Conservation (phyloP, 2,888 invertebrate species). For the Nipponacmea schrenckii region DNA sequence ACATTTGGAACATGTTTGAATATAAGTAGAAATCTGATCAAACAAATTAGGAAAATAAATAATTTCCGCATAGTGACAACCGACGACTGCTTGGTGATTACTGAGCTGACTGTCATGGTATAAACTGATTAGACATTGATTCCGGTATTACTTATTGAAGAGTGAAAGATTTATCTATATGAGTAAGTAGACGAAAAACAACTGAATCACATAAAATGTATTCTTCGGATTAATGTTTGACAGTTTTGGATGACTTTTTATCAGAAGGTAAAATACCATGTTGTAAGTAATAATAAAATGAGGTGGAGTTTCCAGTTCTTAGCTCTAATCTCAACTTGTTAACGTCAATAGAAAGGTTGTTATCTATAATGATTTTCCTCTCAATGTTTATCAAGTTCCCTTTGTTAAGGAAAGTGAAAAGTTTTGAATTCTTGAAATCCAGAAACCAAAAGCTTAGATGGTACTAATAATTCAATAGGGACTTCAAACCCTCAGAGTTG, state of each 20-base stretch:
- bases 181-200: not conserved
- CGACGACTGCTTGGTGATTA: not conserved
- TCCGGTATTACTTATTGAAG: not conserved
- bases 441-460: not conserved
- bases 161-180: not conserved
- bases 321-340: not conserved
- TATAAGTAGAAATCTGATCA: not conserved
- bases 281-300: not conserved
- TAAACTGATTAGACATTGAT: not conserved
- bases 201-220: not conserved
- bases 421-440: not conserved
- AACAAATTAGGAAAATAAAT: not conserved
- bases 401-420: not conserved
- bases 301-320: not conserved
- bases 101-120: not conserved
- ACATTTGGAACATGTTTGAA: constrained; percentile 1
- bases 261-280: not conserved
- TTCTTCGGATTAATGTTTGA: not conserved
- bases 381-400: not conserved
- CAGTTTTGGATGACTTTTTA: not conserved
- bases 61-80: not conserved
- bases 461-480: not conserved
- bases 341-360: not conserved
- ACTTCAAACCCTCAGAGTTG: not conserved
- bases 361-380: not conserved